Conservation (phyloP, 2,888 invertebrate genomes). For the Troilus luridus region DNA sequence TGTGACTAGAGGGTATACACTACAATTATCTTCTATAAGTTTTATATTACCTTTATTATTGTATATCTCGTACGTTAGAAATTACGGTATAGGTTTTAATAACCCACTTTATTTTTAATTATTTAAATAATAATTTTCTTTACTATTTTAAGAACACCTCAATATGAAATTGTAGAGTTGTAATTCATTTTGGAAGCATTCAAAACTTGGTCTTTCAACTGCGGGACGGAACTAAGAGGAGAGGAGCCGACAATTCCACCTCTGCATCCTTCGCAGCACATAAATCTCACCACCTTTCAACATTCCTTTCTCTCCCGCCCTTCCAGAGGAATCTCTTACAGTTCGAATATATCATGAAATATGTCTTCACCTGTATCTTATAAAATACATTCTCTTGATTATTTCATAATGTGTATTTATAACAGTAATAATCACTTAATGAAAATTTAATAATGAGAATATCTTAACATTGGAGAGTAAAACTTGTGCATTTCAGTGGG, state of each 20-base stretch:
- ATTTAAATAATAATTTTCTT: no score
- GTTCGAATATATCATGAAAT: constrained; percentile 1
- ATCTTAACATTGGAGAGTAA: no score
- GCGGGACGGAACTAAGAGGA: background rate
- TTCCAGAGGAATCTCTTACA: background rate
- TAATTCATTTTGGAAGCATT: background rate
- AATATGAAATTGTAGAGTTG: background rate
- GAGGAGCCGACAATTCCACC: background rate
- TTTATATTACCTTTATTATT: no score
- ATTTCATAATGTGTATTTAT: background rate
- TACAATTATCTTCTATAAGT: no score
- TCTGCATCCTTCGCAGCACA: background rate
- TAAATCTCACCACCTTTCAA: constrained; percentile 7
- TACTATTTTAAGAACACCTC: background rate
- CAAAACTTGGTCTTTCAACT: background rate
- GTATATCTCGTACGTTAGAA: no score
- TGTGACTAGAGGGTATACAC: no score
- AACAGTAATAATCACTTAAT: background rate
- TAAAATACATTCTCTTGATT: background rate
- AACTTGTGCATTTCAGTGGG: no score
- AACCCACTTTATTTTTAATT: no score
- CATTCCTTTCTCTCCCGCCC: constrained; percentile 7
- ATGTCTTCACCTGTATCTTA: constrained; percentile 13
- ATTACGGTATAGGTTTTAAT: no score
- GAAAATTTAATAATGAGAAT: no score